Evolutionary conservation across 1,140 invertebrate genomes (phyloP).

Genomic region (Cydia amplana): DNA sequence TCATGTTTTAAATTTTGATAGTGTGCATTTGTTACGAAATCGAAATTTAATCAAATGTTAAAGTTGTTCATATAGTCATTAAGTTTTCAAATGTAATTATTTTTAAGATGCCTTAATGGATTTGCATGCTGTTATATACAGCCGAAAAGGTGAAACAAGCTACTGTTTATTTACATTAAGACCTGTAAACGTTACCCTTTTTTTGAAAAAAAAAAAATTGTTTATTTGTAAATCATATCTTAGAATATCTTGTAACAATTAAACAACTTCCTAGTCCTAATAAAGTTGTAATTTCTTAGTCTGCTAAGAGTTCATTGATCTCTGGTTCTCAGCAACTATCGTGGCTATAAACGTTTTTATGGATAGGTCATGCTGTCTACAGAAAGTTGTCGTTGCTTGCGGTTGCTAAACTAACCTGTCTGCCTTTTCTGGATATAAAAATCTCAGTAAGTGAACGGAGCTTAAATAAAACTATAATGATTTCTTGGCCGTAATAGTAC

Average conservation of each 20-base stretch:
- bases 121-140: too few relatives aligned
- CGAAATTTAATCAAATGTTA: too few relatives aligned
- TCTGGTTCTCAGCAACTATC: neutral
- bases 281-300: neutral
- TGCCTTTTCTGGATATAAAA: slow-evolving; percentile 4
- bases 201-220: too few relatives aligned
- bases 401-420: slow-evolving; percentile 13
- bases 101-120: too few relatives aligned
- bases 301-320: slow-evolving; percentile 4
- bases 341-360: neutral
- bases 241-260: neutral
- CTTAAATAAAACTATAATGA: neutral
- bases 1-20: neutral
- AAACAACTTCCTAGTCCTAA: neutral
- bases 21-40: neutral
- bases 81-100: too few relatives aligned
- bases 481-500: neutral
- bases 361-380: neutral
- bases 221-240: too few relatives aligned
- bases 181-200: too few relatives aligned
- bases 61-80: too few relatives aligned
- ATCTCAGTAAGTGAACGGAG: neutral
- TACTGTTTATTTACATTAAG: too few relatives aligned
- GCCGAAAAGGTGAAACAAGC: too few relatives aligned
- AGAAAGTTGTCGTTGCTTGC: slow-evolving; percentile 7